phyloP scores from a whole-genome alignment of 2,113 vertebrate species.

The Nipponia nippon region DNA sequence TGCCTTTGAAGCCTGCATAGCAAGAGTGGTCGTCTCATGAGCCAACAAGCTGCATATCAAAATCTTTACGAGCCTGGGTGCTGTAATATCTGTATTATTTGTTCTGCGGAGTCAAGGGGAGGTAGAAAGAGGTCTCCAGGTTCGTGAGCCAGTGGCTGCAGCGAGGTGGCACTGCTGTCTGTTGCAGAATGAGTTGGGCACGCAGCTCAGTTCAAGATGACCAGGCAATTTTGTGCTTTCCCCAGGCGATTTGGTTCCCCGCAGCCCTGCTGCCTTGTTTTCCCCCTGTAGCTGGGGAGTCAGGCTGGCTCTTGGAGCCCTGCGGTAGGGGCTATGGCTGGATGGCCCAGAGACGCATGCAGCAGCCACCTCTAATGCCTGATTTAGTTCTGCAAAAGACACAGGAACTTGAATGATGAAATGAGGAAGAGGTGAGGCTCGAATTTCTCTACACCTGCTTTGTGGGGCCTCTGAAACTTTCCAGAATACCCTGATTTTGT shows the following conservation, averaged over 20 bases:
- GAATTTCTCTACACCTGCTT: background rate
- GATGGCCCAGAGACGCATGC: rapidly evolving
- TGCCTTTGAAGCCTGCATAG: background rate
- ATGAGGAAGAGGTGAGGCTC: slow-evolving; percentile 9
- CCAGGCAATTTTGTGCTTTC: rapidly evolving
- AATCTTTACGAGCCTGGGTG: background rate
- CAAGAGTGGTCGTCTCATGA: background rate
- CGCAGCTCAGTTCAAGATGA: background rate
- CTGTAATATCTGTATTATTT: background rate
- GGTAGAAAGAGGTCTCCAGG: background rate
- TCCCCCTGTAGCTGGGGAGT: background rate
- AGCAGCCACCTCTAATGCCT: background rate
- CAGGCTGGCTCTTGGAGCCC: background rate
- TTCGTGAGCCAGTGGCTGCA: rapidly evolving
- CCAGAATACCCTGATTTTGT: background rate
- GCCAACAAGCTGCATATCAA: background rate
- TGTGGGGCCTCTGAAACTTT: background rate
- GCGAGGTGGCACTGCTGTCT: background rate
- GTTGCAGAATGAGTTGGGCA: background rate
- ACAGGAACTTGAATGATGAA: background rate
- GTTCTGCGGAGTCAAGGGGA: rapidly evolving
- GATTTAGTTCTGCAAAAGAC: background rate
- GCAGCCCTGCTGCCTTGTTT: background rate
- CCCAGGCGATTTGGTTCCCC: background rate
- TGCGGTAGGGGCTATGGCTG: background rate